Percentiles rank a stretch among this genome's conserved stretches.
These are phyloP conservation scores for Cryptoprocta ferox DNA, from an alignment of 2,797 vertebrate genomes.

Conservation along the genomic window DNA sequence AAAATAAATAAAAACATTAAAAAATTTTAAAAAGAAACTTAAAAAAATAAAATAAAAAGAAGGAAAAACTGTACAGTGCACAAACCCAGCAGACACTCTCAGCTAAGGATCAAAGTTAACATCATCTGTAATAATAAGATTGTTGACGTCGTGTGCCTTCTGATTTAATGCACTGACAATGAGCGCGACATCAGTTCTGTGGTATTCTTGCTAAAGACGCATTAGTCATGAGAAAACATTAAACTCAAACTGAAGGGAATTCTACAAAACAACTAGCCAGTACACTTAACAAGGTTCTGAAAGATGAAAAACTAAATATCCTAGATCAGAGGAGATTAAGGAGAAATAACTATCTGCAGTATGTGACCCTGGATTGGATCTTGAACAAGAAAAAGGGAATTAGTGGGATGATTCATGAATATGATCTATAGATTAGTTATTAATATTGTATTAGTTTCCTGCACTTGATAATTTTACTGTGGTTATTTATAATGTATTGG, in stretches of 20 bases:
- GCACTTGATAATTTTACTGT: neutral
- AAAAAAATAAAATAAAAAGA: neutral
- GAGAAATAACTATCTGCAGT: conserved; percentile 15
- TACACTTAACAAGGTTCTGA: neutral
- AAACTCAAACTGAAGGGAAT: neutral
- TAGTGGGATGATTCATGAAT: neutral
- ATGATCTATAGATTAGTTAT: neutral
- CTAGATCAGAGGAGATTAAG: neutral
- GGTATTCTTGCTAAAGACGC: neutral
- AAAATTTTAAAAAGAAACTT: too few species aligned
- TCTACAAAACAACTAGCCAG: conserved; percentile 33
- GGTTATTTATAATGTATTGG: conserved; percentile 20
- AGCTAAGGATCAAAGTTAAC: neutral
- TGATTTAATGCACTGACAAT: neutral
- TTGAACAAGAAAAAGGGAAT: neutral
- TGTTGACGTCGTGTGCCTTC: neutral
- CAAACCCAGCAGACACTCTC: neutral
- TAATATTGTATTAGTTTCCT: conserved; percentile 37
- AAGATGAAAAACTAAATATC: neutral
- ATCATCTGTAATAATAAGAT: neutral
- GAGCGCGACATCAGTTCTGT: neutral
- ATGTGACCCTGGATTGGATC: neutral
- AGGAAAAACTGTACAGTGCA: neutral
- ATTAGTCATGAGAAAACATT: conserved; percentile 24
- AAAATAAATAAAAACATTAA: too few species aligned